Percentiles rank a stretch among this genome's conserved stretches.
These are phyloP conservation scores for Dryomyza anilis DNA, from an alignment of 2,888 invertebrate species.

Conservation along the genomic window DNA sequence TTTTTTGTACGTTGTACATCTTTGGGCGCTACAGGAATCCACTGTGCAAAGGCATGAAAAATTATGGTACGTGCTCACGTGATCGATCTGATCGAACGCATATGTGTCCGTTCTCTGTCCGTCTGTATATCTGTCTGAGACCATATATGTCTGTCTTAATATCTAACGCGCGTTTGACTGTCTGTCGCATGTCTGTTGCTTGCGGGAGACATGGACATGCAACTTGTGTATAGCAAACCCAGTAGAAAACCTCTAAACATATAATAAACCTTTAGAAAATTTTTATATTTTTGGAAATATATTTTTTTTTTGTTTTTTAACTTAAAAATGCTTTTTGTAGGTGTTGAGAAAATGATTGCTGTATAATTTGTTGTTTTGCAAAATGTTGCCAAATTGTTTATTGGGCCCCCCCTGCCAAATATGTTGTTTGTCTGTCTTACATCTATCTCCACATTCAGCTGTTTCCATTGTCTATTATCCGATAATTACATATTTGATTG, in stretches of 20 bases:
- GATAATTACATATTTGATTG: conserved; percentile 19
- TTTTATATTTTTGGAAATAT: too few relatives aligned
- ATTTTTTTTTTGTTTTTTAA: not conserved
- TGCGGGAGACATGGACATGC: not conserved
- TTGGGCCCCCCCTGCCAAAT: too few relatives aligned
- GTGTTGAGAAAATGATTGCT: conserved; percentile 11
- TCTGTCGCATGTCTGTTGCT: not conserved
- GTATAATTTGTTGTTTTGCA: conserved; percentile 17
- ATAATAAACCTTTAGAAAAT: too few relatives aligned
- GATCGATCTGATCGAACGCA: conserved; percentile 9
- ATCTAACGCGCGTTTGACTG: too few relatives aligned
- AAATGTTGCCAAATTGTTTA: conserved; percentile 21
- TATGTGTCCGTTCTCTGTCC: not conserved
- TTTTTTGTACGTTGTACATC: not conserved
- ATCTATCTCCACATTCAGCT: too few relatives aligned
- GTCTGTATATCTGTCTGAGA: too few relatives aligned
- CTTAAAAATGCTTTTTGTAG: conserved; percentile 5
- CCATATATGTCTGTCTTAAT: too few relatives aligned
- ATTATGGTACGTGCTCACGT: conserved; percentile 12
- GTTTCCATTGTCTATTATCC: not conserved
- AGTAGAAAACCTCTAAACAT: too few relatives aligned
- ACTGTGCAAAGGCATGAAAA: not conserved
- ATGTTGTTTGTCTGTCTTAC: too few relatives aligned
- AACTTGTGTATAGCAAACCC: not conserved
- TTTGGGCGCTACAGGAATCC: not conserved